Base-by-base conservation (phyloP, 2,113 vertebrate genomes). In the Pangasianodon hypophthalmus region DNA sequence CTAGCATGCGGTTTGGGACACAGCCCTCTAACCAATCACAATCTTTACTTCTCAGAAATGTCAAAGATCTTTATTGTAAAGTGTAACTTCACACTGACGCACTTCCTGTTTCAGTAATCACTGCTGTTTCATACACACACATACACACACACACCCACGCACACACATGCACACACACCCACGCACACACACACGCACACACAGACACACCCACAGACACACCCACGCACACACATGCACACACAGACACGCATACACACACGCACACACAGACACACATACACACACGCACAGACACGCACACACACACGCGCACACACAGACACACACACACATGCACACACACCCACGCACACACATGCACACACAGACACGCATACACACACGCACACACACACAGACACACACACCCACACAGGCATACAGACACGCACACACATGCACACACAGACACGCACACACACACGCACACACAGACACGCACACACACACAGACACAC, bases 391-490 rank as follows among this genome's bases (percentile, higher is more conserved):
- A 56, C 54, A 56, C 14, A 56, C 54, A 56, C 54, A 16, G 13
- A 16, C 14, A 16, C 54, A 56, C 14, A 48, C 48, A 48, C 48
- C 0, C 48, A 48, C 4, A 60, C 56, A 21, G 1, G 21, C 56
- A 60, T 19, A 19, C 18, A 4, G 3, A 60, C 19, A 19, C 18
- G 6, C 56, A 60, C 18, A 60, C 19, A 60, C 19, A 3, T 11
- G 32, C 11, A 18, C 41, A 18, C 48, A 77, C 24, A 58, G 16
- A 4, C 54, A 56, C 54, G 2, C 8, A 8, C n/a, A 18, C 37
- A 81, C 14, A 50, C 1, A 73, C 64, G 29, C 21, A 32, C n/a
- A 83, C 18, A 46, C 19, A 7, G 41, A 98, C 98, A 56, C 54
- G 16, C 13, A 16, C 1, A 56, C 54, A 14, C 54, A 16, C 2